phyloP scores from a whole-genome alignment of 2,888 invertebrate species.

The Salpingus planirostris region DNA sequence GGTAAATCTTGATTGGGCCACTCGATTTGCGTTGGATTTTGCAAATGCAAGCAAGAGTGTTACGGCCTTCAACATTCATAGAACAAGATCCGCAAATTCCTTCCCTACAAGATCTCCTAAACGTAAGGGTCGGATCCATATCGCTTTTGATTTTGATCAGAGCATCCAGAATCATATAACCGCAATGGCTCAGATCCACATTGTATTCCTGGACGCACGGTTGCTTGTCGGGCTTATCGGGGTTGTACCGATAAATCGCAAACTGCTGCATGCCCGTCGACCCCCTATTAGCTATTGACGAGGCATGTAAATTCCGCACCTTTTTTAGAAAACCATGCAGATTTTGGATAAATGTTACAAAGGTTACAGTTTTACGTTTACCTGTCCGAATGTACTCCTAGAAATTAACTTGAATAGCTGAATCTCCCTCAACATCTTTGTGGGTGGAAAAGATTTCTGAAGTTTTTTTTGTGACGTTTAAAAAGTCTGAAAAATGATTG shows the following conservation, averaged over 20 bases:
- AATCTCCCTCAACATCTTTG: no score
- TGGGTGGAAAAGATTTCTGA: no score
- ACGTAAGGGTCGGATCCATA: constrained; percentile 55
- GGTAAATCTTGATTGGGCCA: constrained; percentile 45
- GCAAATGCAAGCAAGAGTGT: constrained; percentile 62
- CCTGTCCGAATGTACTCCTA: no score
- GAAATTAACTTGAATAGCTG: no score
- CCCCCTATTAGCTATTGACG: no score
- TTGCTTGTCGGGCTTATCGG: constrained; percentile 75
- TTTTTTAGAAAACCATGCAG: no score
- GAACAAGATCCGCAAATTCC: constrained; percentile 73
- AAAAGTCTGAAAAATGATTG: no score
- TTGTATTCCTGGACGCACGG: constrained; percentile 56
- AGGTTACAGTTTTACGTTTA: no score
- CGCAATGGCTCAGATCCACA: constrained; percentile 52
- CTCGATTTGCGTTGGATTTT: constrained; percentile 1
- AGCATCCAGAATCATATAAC: constrained; percentile 62
- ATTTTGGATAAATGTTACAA: no score
- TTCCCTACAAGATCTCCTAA: constrained; percentile 66
- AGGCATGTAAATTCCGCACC: no score
- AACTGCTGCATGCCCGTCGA: no score
- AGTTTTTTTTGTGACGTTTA: no score
- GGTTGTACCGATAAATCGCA: constrained; percentile 84
- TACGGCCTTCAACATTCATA: constrained; percentile 62
- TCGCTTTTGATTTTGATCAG: constrained; percentile 63